Base-by-base conservation (phyloP, 2,888 invertebrate genomes). In the Abrostola tripartita region DNA sequence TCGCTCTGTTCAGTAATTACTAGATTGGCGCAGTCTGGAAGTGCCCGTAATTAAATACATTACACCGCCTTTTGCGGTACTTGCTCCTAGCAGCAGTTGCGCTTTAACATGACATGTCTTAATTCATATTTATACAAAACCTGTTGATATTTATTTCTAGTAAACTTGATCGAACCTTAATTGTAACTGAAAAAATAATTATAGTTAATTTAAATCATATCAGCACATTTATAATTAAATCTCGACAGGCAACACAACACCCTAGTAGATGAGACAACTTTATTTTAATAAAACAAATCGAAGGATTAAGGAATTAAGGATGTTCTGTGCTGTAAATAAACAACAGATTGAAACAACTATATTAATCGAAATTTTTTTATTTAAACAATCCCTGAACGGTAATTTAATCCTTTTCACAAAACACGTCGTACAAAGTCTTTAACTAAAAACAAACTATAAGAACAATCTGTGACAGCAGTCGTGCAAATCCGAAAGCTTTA, bases 11-110 rank as follows among this genome's bases (percentile, higher is more conserved):
- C 88, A 65, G 85, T 93, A 93, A 93, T 94, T 93, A 90, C 90
- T 88, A 92, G 90, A 93, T 92, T 92, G 91, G 88, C 85, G 90
- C 88, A 90, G 89, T 86, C 87, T 90, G 87, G 79, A 87, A 91
- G 91, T 92, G 89, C 85, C 88, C 83, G 87, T 92, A 92, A 92
- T 93, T 93, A 93, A 93, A 92, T 91, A 88, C 88, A 90, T 91
- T 89, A 89, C 86, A 87, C 88, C 84, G 81, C 85, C 85, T 89
- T 87, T 85, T 82, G 75, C 83, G 78, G 79, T 76, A 70, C 71
- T 81, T 69, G 67, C 65, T 55, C 52, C 60, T 51, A 56, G 37
- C 12, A 56, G 47, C 35, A 51, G 47, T 61, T 52, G 37, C 24
- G 37, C 55, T 61, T 61, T 58, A 63, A 38, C 41, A 56, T 62